A percentile compares a stretch with the other conserved stretches of the same genome.
Conservation (phyloP, 1,140 invertebrate species). For the Formica selysi region DNA sequence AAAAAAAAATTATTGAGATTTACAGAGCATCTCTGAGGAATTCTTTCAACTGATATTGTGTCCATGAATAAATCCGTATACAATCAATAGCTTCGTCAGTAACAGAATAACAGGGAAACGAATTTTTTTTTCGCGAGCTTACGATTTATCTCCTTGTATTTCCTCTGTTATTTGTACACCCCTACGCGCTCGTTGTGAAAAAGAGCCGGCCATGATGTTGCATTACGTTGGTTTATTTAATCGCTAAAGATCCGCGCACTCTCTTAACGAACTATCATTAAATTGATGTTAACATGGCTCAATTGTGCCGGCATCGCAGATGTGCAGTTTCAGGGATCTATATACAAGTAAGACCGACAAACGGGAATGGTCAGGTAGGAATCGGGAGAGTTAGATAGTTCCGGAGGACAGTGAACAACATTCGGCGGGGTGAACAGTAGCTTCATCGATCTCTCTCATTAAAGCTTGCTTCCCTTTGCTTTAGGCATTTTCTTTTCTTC, state of each 20-base stretch:
- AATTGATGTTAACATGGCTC: slow-evolving; percentile 74
- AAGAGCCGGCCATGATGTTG: slow-evolving; percentile 40
- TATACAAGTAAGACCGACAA: slow-evolving; percentile 7
- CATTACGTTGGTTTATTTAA: slow-evolving; percentile 69
- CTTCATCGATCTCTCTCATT: slow-evolving; percentile 83
- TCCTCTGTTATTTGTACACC: neutral
- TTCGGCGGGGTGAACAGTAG: slow-evolving; percentile 35
- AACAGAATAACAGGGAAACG: neutral
- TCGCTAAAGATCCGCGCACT: slow-evolving; percentile 63
- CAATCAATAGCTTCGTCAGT: neutral
- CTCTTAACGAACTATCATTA: slow-evolving; percentile 72
- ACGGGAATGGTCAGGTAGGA: neutral
- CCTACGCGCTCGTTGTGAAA: slow-evolving; percentile 34
- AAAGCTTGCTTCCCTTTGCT: slow-evolving; percentile 77
- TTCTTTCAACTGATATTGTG: neutral
- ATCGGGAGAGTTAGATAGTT: slow-evolving; percentile 38
- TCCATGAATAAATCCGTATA: neutral
- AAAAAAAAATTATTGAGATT: neutral
- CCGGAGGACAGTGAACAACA: slow-evolving; percentile 39
- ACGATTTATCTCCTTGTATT: slow-evolving; percentile 20
- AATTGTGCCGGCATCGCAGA: neutral
- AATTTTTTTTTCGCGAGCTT: slow-evolving; percentile 18
- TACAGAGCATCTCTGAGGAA: neutral
- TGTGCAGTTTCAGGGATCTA: slow-evolving; percentile 23
- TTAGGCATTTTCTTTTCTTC: slow-evolving; percentile 74